phyloP scores from a whole-genome alignment of 1,140 invertebrate species.

The Muscidifurax raptorellus region DNA sequence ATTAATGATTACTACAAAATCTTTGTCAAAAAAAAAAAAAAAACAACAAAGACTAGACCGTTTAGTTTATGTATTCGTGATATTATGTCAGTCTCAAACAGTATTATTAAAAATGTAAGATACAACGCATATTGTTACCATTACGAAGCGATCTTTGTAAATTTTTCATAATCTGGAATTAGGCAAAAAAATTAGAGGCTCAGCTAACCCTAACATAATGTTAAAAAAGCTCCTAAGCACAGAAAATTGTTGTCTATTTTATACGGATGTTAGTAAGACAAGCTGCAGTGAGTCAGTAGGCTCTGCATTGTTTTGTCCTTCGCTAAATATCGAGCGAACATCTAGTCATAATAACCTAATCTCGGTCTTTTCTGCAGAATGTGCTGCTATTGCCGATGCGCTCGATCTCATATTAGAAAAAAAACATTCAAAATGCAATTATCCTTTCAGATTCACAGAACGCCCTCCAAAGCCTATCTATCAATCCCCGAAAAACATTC shows the following conservation, averaged over 20 bases:
- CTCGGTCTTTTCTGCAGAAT: neutral
- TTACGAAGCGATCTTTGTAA: too few species aligned
- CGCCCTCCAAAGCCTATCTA: neutral
- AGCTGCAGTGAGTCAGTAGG: neutral
- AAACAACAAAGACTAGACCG: too few species aligned
- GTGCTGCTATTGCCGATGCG: too few species aligned
- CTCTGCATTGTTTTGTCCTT: neutral
- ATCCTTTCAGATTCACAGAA: neutral
- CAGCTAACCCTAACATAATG: neutral
- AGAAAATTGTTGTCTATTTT: neutral
- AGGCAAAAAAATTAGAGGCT: neutral
- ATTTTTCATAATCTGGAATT: too few species aligned
- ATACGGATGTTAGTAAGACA: neutral
- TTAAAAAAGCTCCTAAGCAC: neutral
- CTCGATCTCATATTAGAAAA: neutral
- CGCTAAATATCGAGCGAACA: neutral
- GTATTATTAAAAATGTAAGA: conserved; percentile 13
- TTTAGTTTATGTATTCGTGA: neutral
- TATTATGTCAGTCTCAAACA: neutral
- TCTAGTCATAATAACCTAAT: neutral
- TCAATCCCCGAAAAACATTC: neutral
- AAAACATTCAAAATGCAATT: neutral
- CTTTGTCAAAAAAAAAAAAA: too few species aligned
- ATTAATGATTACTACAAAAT: too few species aligned
- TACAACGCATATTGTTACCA: too few species aligned